A percentile compares a stretch with the other conserved stretches of the same genome.
Evolutionary conservation across 2,888 invertebrate species (phyloP).

Genomic region (Phengaris alcon): DNA sequence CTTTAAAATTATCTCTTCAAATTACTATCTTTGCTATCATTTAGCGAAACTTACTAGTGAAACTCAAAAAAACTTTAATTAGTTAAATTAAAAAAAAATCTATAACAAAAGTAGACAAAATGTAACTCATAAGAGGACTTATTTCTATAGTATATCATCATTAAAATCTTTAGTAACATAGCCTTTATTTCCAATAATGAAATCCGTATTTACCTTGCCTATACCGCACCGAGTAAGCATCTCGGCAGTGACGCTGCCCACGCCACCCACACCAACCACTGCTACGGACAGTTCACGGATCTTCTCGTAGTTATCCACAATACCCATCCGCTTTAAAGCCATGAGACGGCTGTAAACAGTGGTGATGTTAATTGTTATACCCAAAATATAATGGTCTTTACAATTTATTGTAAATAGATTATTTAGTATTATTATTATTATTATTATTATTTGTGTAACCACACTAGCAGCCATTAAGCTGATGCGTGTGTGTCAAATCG

Average conservation of each 20-base stretch:
- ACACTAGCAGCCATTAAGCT: too few species aligned
- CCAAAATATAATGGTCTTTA: background rate
- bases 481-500: too few species aligned
- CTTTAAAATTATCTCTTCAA: background rate
- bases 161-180: too few species aligned
- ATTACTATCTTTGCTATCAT: background rate
- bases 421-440: too few species aligned
- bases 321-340: slow-evolving; percentile 99
- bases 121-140: too few species aligned
- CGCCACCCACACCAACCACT: slow-evolving; percentile 98
- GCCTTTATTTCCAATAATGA: too few species aligned
- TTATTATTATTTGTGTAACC: too few species aligned
- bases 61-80: too few species aligned
- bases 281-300: slow-evolving; percentile 93
- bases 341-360: slow-evolving; percentile 89
- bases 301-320: slow-evolving; percentile 97
- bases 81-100: too few species aligned
- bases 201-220: slow-evolving; percentile 85
- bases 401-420: background rate
- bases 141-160: too few species aligned
- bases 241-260: slow-evolving; percentile 99
- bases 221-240: slow-evolving; percentile 99
- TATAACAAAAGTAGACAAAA: too few species aligned
- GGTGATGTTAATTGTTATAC: background rate
- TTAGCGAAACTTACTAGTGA: background rate